Evolutionary conservation across 2,797 vertebrate species (phyloP).

Genomic region (Morus bassanus): DNA sequence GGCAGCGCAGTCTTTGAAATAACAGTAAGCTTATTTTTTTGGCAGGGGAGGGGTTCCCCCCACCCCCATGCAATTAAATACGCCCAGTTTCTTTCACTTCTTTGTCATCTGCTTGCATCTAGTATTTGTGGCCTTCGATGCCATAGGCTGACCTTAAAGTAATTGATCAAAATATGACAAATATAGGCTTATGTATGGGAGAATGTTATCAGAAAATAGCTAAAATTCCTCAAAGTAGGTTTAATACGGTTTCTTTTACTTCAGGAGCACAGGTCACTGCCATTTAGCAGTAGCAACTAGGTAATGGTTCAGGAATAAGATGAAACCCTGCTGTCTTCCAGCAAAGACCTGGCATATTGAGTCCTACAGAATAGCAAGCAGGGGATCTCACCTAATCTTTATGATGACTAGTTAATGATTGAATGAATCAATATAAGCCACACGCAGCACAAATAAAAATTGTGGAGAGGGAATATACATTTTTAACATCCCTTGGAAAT

Average conservation of each 20-base stretch:
- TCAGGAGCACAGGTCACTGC: background rate
- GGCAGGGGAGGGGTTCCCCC: background rate
- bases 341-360: background rate
- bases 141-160: background rate
- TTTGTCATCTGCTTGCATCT: background rate
- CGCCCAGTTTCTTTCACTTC: background rate
- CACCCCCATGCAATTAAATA: background rate
- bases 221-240: background rate
- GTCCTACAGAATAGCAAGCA: background rate
- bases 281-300: background rate
- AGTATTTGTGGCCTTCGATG: background rate
- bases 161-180: background rate
- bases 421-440: background rate
- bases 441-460: background rate
- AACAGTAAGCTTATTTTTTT: background rate
- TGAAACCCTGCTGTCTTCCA: background rate
- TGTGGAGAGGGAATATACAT: background rate
- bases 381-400: background rate
- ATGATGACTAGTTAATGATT: background rate
- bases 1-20: background rate
- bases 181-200: background rate
- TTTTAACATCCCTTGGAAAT: background rate
- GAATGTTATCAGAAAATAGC: background rate
- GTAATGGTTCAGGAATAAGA: background rate
- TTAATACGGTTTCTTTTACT: background rate